Evolutionary conservation across 2,113 vertebrate species (phyloP).

Genomic region (Pituophis catenifer): DNA sequence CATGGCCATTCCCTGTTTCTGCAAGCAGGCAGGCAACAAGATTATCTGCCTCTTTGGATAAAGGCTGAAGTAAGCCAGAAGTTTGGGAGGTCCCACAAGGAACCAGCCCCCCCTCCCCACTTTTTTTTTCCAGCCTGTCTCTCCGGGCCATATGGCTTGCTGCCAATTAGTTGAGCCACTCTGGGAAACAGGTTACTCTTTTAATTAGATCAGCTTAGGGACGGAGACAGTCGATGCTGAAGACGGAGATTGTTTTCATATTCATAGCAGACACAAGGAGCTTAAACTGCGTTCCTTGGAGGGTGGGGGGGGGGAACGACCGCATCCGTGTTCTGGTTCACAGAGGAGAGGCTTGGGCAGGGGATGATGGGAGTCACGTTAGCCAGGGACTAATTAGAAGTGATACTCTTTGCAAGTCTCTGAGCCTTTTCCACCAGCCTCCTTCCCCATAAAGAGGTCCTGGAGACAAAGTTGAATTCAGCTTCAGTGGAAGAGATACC

Average conservation of each 20-base stretch:
- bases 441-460: background rate
- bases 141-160: constrained; percentile 19
- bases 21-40: background rate
- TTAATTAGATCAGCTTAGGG: constrained; percentile 33
- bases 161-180: constrained; percentile 9
- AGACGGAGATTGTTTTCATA: background rate
- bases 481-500: background rate
- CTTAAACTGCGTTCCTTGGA: background rate
- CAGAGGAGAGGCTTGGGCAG: background rate
- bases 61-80: background rate
- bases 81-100: background rate
- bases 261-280: constrained; percentile 3
- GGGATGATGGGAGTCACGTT: background rate
- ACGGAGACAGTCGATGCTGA: background rate
- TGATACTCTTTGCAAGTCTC: background rate
- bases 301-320: background rate
- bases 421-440: background rate
- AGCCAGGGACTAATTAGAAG: background rate
- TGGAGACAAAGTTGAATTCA: background rate
- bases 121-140: background rate
- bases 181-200: constrained; percentile 3
- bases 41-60: background rate
- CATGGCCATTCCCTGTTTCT: background rate
- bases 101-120: too few relatives aligned
- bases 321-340: background rate